Evolutionary conservation across 2,888 invertebrate species (phyloP), one percentile per base, ranked within the genome.

Genomic region (Drosophila mercatorum): DNA sequence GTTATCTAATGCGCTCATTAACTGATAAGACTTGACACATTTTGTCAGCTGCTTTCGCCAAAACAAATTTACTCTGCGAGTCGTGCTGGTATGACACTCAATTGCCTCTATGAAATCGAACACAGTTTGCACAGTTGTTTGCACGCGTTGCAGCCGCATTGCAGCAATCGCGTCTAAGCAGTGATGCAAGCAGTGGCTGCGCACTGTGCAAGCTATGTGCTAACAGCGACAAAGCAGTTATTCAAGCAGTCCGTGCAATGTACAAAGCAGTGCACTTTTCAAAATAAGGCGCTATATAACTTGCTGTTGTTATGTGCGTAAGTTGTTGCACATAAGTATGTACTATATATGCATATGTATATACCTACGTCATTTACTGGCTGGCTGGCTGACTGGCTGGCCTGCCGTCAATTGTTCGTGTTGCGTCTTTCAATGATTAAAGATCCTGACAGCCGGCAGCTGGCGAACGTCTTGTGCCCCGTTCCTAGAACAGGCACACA

Each of bases 381-480:
- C 26, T 40, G 51, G 5, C n/a, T 34, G 55, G 17, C 17, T 34
- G 55, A 0, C 17, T 17, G 4, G 28, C 28, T 59, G 74, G 69
- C 56, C 62, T 72, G 69, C 46, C 38, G 75, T 69, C 61, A 66
- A 56, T 52, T 56, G 59, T 56, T 47, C 52, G 51, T 51, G 57
- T 44, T 36, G 28, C 11, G 12, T 51, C 36, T 17, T 22, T 22
- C 22, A 22, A 22, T 22, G 2, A 22, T 22, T 36, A 62, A 55
- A 58, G 59, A 70, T 68, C 70, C 63, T 40, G 65, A 26, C 56
- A 46, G 46, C 46, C 22, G 59, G 57, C 80, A 78, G 84, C 78
- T 73, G 81, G 63, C 81, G 43, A 55, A 52, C 81, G 66, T 69
- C 81, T 64, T 78, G 73, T 80, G 81, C 68, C 71, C 60, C 61